Conservation (phyloP, 2,113 vertebrate genomes). For the Gulo gulo region DNA sequence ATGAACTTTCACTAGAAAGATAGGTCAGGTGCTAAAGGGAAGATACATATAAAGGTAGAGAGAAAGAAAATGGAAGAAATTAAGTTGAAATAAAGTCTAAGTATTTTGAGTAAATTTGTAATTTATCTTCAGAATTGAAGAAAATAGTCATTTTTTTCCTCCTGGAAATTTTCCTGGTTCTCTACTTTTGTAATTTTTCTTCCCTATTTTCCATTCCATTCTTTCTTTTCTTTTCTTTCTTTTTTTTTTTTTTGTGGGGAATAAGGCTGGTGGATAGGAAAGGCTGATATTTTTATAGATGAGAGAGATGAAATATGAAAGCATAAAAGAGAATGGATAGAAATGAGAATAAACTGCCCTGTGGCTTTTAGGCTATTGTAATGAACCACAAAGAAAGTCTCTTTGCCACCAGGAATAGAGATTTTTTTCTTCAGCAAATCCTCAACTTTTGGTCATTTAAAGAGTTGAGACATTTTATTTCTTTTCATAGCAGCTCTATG, state of each 20-base stretch:
- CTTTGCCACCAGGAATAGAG: background rate
- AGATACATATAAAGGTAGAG: background rate
- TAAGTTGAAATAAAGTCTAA: slow-evolving; percentile 34
- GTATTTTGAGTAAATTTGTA: slow-evolving; percentile 15
- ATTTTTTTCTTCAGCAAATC: background rate
- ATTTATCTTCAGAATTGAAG: slow-evolving; percentile 44
- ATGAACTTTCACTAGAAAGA: background rate
- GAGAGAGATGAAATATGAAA: background rate
- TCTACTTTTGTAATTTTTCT: slow-evolving; percentile 7
- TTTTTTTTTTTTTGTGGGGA: background rate
- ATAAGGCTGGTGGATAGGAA: background rate
- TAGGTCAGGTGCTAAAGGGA: background rate
- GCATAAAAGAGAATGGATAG: background rate
- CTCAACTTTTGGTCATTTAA: slow-evolving; percentile 27
- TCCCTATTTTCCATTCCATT: background rate
- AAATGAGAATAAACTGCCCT: slow-evolving; percentile 16
- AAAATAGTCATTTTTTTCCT: background rate
- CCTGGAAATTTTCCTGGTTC: background rate
- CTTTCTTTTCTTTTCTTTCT: background rate
- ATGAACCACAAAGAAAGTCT: background rate
- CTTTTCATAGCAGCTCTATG: background rate
- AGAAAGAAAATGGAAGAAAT: background rate
- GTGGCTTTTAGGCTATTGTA: background rate
- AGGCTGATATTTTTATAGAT: background rate
- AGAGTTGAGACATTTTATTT: background rate